A percentile compares a stretch with the other conserved stretches of the same genome.
These are phyloP conservation scores for Riptortus pedestris DNA, from an alignment of 1,140 invertebrate genomes.

Conservation along the genomic window DNA sequence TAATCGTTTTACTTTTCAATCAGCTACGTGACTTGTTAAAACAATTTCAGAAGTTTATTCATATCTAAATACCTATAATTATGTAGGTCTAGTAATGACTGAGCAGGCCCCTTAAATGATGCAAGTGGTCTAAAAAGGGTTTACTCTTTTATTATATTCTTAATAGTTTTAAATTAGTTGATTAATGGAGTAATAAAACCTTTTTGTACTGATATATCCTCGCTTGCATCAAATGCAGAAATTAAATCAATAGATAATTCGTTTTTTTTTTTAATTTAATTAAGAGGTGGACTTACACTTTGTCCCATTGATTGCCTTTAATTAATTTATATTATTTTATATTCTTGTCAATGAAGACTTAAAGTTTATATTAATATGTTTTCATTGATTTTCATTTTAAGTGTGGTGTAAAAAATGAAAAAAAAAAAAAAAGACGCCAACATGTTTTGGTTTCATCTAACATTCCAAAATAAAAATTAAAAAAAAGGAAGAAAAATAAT, in stretches of 20 bases:
- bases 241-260: not conserved
- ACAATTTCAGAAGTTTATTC: too few relatives aligned
- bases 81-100: too few relatives aligned
- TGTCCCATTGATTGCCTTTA: not conserved
- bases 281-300: not conserved
- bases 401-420: not conserved
- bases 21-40: too few relatives aligned
- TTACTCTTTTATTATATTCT: too few relatives aligned
- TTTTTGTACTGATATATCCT: too few relatives aligned
- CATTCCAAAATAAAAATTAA: constrained; percentile 1
- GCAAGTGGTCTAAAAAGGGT: too few relatives aligned
- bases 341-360: not conserved
- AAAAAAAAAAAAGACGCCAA: constrained; percentile 8
- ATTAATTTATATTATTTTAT: not conserved
- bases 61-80: too few relatives aligned
- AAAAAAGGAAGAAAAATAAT: not conserved
- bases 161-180: too few relatives aligned
- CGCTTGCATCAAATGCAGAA: too few relatives aligned
- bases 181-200: too few relatives aligned
- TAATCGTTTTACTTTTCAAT: too few relatives aligned
- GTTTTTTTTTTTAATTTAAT: not conserved
- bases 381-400: not conserved
- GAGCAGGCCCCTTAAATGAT: too few relatives aligned
- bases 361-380: not conserved
- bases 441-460: not conserved